Base-by-base conservation (phyloP, 2,888 invertebrate species). In the Pediacus dermestoides region DNA sequence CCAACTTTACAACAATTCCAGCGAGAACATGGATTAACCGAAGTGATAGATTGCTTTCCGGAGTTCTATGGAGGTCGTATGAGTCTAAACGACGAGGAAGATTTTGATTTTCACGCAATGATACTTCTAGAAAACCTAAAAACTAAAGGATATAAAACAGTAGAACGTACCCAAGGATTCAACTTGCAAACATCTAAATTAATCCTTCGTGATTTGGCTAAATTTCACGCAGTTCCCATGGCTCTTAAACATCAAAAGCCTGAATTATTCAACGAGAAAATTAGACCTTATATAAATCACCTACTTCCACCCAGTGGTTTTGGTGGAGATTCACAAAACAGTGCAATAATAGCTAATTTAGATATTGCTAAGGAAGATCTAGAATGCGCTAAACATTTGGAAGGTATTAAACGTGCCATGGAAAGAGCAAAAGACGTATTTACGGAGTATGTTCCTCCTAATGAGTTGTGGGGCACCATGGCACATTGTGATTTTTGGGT, bases 81-180 rank as follows among this genome's bases (percentile, higher is more conserved):
- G 13, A 58, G 49, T 30, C 35, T 38, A 30, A 34, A 47, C 6
- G 32, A 30, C 10, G 25, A 4, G 18, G 48, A 43, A 2, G 55
- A 54, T n/a, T 70, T 75, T 1, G 74, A 75, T 44, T 66, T 72
- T 0, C 63, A 77, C 44, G 74, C 76, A 1, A 68, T 73, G 0
- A 60, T 78, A 12, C 42, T 78, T 2, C 56, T 76, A 52, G 75
- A 77, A 43, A 76, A 78, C 55, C 48, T 77, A 3, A 72, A 31
- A 23, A 14, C 34, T 40, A 7, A 16, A 43, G 74, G 71, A 1
- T 77, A 69, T 42, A 67, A 58, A 27, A 66, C 64, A 1, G 67
- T 67, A 0, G 61, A 73, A 26, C 68, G 76, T 13, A 52, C 53
- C 16, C 44, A 52, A 34, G 68, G 74, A 35, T 67, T 73, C 28